phyloP scores from a whole-genome alignment of 2,888 invertebrate genomes.

The Desoria tigrina region DNA sequence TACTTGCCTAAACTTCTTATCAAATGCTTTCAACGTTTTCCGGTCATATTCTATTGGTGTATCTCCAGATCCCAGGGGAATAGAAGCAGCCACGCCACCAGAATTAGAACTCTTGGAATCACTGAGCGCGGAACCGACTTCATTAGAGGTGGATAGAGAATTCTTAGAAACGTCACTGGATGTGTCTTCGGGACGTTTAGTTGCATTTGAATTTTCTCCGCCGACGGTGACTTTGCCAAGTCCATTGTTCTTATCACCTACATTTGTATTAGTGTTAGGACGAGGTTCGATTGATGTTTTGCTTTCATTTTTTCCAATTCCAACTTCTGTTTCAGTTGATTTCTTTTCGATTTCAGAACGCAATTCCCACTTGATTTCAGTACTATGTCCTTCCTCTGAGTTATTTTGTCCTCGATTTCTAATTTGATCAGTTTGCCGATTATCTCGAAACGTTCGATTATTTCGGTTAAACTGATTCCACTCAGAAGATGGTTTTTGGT shows the following conservation, averaged over 20 bases:
- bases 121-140: too few relatives aligned
- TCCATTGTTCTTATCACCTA: too few relatives aligned
- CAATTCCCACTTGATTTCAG: slow-evolving; percentile 32
- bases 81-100: slow-evolving; percentile 9
- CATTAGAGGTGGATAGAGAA: background rate
- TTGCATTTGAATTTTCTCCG: background rate
- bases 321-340: background rate
- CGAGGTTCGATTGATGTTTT: background rate
- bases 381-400: background rate
- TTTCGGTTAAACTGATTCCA: background rate
- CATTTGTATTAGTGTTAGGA: background rate
- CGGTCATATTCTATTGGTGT: slow-evolving; percentile 41
- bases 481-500: slow-evolving; percentile 5
- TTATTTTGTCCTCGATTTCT: background rate
- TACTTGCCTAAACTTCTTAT: slow-evolving; percentile 49
- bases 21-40: slow-evolving; percentile 48
- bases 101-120: background rate
- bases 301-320: background rate
- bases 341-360: background rate
- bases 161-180: background rate
- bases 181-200: background rate
- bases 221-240: background rate
- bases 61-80: slow-evolving; percentile 28
- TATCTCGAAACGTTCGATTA: too few relatives aligned
- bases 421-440: too few relatives aligned